These are phyloP conservation scores for Pseudonaja textilis DNA, from an alignment of 2,113 vertebrate species.

Conservation along the genomic window DNA sequence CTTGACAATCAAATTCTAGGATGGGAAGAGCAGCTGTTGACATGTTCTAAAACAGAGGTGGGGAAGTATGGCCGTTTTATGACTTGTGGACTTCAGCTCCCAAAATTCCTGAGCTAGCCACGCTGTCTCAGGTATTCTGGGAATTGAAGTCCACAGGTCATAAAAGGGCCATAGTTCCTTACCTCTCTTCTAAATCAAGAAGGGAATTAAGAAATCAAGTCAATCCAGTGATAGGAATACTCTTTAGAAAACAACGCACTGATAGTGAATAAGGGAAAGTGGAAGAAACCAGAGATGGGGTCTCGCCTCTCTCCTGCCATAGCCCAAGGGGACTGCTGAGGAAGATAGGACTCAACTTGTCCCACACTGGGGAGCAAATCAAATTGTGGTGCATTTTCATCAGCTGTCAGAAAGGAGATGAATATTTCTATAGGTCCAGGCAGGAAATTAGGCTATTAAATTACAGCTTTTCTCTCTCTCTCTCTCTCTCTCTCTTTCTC, in stretches of 20 bases:
- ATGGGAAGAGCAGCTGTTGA: slow-evolving; percentile 18
- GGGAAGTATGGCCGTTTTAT: too few species aligned
- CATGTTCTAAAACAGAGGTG: slow-evolving; percentile 24
- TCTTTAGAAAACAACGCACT: slow-evolving; percentile 12
- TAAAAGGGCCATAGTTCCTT: not conserved
- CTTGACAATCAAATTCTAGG: not conserved
- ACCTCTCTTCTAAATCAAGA: slow-evolving; percentile 23
- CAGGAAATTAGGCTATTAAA: slow-evolving; percentile 97
- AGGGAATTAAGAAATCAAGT: slow-evolving; percentile 28
- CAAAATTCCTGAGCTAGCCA: too few species aligned
- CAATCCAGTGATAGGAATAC: not conserved
- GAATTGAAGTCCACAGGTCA: not conserved
- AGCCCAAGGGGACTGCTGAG: slow-evolving; percentile 33
- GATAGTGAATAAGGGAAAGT: slow-evolving; percentile 21
- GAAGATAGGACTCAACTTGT: slow-evolving; percentile 81
- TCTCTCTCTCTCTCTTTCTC: not conserved
- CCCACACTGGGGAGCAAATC: slow-evolving; percentile 78
- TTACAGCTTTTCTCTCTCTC: slow-evolving; percentile 77
- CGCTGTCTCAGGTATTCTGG: not conserved
- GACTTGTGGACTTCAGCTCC: too few species aligned
- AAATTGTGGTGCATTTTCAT: slow-evolving; percentile 84
- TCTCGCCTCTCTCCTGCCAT: slow-evolving; percentile 5
- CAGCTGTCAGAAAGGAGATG: slow-evolving; percentile 83
- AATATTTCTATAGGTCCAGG: slow-evolving; percentile 81
- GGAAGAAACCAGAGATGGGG: slow-evolving; percentile 34